Evolutionary conservation across 2,888 invertebrate species (phyloP), one percentile per base, ranked within the genome.

Genomic region (Nowickia ferox): DNA sequence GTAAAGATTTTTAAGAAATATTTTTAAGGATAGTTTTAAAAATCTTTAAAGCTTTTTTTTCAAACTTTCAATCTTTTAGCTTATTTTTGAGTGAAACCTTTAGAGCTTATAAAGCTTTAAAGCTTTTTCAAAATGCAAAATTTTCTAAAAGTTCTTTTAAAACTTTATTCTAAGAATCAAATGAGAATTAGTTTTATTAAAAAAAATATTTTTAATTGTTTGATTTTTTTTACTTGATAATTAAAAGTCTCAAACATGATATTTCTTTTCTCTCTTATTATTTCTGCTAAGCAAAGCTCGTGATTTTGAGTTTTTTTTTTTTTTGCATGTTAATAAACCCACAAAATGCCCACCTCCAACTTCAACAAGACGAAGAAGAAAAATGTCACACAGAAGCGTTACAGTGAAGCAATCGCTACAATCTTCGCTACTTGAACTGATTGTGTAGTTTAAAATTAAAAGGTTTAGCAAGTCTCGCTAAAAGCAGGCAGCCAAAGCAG

Each of bases 301-400:
- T 48, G 65, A 80, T 80, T 59, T 72, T 80, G 72, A 80, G 75
- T 22, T 61, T n/a, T 38, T 53, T 53, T 6, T 30, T 30, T 30
- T 30, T 30, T 80, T 83, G 76, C 76, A 65, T 76, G 61, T 42
- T 48, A 71, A 75, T 66, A 72, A 82, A 65, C 22, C 57, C 65
- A 48, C 65, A 66, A 81, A 75, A 78, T 77, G 63, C 59, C 59
- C 78, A 65, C 63, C 74, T 68, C 11, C 77, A 78, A 72, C 53
- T 57, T 74, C n/a, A 38, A 42, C 42, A 22, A 11, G 15, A 40
- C 11, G 19, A 76, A 69, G 51, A 75, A 40, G 22, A 59, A 48
- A 71, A 66, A 76, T 87, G 82, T 86, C 86, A 82, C 79, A 87
- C 87, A 86, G 86, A 86, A 84, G 85, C 85, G 78, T 84, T 78